Evolutionary conservation across 2,113 vertebrate species (phyloP).

Genomic region (Bubalus kerabau): DNA sequence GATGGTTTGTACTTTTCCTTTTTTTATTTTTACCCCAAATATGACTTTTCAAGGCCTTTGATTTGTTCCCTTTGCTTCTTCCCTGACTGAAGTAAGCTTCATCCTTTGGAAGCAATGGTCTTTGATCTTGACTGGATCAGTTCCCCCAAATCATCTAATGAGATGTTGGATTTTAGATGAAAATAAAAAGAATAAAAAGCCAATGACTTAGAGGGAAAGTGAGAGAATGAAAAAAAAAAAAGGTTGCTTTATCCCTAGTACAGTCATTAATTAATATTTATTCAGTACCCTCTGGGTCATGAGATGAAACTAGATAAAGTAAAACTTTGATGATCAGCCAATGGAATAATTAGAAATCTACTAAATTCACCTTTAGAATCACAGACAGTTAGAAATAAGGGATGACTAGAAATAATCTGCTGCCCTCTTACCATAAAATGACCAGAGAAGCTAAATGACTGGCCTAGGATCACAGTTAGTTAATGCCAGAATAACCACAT

Average conservation of each 20-base stretch:
- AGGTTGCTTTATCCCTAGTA: not conserved
- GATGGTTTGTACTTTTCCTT: not conserved
- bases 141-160: not conserved
- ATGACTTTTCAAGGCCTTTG: slow-evolving; percentile 10
- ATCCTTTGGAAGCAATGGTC: not conserved
- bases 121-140: not conserved
- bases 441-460: not conserved
- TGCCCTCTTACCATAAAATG: not conserved
- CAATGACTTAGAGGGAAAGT: not conserved
- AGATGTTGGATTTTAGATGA: not conserved
- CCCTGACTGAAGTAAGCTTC: not conserved
- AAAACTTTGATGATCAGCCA: not conserved
- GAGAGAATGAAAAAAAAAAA: not conserved
- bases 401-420: not conserved
- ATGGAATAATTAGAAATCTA: not conserved
- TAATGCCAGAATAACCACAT: not conserved
- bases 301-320: not conserved
- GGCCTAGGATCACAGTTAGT: not conserved
- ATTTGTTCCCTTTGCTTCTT: slow-evolving; percentile 27
- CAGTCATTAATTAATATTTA: not conserved
- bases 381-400: not conserved
- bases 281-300: not conserved
- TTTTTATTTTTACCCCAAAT: not conserved
- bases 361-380: not conserved
- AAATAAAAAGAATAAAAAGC: not conserved